phyloP scores from a whole-genome alignment of 1,140 invertebrate genomes.

The Temnothorax nylanderi region DNA sequence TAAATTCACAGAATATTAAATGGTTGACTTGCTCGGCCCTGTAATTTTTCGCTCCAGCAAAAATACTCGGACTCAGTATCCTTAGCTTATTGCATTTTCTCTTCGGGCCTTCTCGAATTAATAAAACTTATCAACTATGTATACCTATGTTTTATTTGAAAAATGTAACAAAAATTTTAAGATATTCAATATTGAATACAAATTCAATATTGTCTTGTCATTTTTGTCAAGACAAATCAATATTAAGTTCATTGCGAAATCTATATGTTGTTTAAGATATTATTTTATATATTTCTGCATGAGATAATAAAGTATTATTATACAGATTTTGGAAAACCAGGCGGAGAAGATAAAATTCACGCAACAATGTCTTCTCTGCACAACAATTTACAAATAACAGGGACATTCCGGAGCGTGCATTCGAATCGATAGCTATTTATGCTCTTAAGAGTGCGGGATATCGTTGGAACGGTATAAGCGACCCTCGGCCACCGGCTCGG shows the following conservation, averaged over 20 bases:
- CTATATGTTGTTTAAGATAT: neutral
- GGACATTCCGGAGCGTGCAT: neutral
- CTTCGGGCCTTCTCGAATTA: neutral
- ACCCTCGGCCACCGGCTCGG: constrained; percentile 37
- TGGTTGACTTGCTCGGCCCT: neutral
- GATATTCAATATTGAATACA: no score
- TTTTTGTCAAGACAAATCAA: neutral
- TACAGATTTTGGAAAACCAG: neutral
- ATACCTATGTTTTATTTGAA: neutral
- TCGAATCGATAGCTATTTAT: constrained; percentile 48
- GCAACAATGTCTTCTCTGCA: neutral
- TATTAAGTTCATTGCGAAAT: neutral
- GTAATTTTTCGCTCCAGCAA: neutral
- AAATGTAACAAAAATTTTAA: neutral
- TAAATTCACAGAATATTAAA: constrained; percentile 6
- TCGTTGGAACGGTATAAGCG: constrained; percentile 61
- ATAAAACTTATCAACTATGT: neutral
- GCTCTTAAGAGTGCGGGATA: constrained; percentile 19
- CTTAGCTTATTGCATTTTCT: neutral
- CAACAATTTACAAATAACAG: constrained; percentile 12
- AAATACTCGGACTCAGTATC: neutral
- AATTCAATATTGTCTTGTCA: neutral
- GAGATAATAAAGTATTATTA: neutral
- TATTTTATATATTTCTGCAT: neutral
- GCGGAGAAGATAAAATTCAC: neutral